Evolutionary conservation across 1,140 invertebrate species (phyloP).

Genomic region (Idris sp.): DNA sequence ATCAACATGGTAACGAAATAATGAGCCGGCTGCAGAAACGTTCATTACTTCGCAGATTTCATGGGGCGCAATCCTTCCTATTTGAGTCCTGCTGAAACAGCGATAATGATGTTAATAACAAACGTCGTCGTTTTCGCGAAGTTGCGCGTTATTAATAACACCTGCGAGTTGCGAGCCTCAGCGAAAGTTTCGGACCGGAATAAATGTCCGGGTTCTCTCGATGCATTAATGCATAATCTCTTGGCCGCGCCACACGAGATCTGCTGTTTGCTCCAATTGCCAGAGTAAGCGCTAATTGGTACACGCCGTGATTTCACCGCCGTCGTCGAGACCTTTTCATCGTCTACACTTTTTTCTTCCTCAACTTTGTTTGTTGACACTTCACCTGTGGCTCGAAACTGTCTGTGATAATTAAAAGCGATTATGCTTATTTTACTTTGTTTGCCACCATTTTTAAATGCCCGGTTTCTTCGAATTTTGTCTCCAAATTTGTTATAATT

Average conservation of each 20-base stretch:
- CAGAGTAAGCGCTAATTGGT: constrained; percentile 60
- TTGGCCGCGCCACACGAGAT: constrained; percentile 39
- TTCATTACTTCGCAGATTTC: constrained; percentile 40
- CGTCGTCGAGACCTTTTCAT: constrained; percentile 23
- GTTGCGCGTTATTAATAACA: too few species aligned
- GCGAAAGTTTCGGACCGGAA: constrained; percentile 39
- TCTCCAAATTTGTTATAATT: too few species aligned
- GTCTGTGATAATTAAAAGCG: too few species aligned
- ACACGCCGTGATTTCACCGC: constrained; percentile 54
- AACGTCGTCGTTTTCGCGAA: neutral
- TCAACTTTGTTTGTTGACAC: too few species aligned
- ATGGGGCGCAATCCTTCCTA: constrained; percentile 35
- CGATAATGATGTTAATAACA: constrained; percentile 37
- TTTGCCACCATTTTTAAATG: too few species aligned
- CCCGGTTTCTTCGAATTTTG: too few species aligned
- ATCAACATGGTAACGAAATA: constrained; percentile 46
- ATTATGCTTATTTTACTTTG: too few species aligned
- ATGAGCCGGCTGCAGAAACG: constrained; percentile 31
- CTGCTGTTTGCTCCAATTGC: constrained; percentile 62
- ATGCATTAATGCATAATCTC: constrained; percentile 37
- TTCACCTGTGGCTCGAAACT: too few species aligned
- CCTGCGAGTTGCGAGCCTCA: neutral
- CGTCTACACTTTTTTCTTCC: constrained; percentile 9
- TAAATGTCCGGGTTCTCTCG: constrained; percentile 43
- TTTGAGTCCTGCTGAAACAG: too few species aligned